phyloP scores from a whole-genome alignment of 2,113 vertebrate species.

The Anthoscopus minutus region DNA sequence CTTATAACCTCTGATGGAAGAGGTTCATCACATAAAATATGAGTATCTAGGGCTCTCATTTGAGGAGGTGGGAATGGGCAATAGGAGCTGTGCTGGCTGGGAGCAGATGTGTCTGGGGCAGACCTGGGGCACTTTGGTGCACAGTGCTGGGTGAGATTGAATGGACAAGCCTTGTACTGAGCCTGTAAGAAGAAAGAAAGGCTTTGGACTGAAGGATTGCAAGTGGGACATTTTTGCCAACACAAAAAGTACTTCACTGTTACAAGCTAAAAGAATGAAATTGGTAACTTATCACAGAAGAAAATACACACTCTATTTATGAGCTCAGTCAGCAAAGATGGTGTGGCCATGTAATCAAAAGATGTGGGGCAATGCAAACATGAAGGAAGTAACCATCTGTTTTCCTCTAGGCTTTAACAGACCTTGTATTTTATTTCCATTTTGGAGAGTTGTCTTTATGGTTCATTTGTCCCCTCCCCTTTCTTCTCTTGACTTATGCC shows the following conservation, averaged over 20 bases:
- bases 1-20: not conserved
- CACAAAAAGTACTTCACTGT: not conserved
- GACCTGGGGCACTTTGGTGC: accelerated
- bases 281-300: not conserved
- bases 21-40: not conserved
- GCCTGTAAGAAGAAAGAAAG: not conserved
- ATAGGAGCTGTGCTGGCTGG: not conserved
- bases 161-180: not conserved
- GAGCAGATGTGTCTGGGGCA: not conserved
- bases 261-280: conserved; percentile 1
- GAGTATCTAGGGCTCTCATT: not conserved
- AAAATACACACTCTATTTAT: not conserved
- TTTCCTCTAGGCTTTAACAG: not conserved
- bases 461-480: not conserved
- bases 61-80: not conserved
- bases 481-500: not conserved
- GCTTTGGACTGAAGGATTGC: not conserved
- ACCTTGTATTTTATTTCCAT: conserved; percentile 19
- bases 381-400: conserved; percentile 21
- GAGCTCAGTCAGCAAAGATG: not conserved
- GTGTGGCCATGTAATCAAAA: not conserved
- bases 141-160: not conserved
- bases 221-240: not conserved
- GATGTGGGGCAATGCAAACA: not conserved
- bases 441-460: conserved; percentile 9